Base-by-base conservation (phyloP, 2,797 vertebrate genomes). In the Chlorospingus semifuscus region DNA sequence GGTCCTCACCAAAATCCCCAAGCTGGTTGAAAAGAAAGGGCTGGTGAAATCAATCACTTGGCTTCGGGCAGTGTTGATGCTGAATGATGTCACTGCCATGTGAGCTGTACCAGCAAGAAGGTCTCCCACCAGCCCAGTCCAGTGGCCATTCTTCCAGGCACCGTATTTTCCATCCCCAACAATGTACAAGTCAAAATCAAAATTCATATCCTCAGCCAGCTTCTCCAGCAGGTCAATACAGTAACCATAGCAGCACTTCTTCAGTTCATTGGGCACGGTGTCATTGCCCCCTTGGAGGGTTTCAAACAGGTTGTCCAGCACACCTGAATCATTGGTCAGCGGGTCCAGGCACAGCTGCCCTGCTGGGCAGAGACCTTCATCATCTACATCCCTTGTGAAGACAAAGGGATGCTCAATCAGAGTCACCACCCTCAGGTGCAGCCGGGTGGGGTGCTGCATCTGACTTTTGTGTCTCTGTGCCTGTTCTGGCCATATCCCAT, bases 1-100 rank as follows among this genome's bases (percentile, higher is more conserved):
- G 70, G 98, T 99, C 81, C 99, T 99, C 87, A 99, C 99, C 97
- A 99, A 98, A 93, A 99, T 99, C 76, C 99, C 99, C 97, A 99
- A 95, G 96, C 99, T 99, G 89, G 99, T 99, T 84, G 99, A 99
- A 98, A 99, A 99, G 96, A 99, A 99, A 23, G 99, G 99, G 27
- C 99, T 99, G 72, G 99, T 99, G 96, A 99, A 99, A 97, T 99
- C 99, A 80, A 99, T 99, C 86, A 99, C 99, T 96, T 99, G 99
- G 96, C 99, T 99, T 69, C 99, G 98, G 49, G 99, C 99, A 24
- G 99, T 99, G 93, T 99, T 99, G 94, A 99, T 99, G 96, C 99
- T 99, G 93, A 99, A 99, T 11, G 99, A 99, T 1, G 99, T 99
- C 77, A 99, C 99, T 9, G 99, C 99, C 97, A 99, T 97, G 83